Conservation (phyloP, 2,888 invertebrate species). For the Nephrotoma appendiculata region DNA sequence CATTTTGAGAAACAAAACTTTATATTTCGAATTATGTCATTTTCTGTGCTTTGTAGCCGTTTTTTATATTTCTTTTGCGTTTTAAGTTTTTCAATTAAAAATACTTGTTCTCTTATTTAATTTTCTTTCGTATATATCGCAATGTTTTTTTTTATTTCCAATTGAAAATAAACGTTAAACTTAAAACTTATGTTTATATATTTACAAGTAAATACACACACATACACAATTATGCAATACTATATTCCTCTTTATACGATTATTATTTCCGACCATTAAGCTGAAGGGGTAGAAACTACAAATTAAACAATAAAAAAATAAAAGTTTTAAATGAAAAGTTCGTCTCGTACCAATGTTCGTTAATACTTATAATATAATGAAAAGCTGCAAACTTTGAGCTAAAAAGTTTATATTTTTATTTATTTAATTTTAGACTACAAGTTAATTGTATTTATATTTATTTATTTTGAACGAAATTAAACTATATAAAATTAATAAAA, state of each 20-base stretch:
- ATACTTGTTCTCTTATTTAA: neutral
- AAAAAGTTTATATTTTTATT: neutral
- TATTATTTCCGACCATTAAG: neutral
- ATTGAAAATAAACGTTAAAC: neutral
- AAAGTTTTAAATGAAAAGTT: neutral
- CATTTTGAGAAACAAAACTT: neutral
- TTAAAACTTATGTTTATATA: neutral
- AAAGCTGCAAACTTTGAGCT: neutral
- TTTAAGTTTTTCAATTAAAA: neutral
- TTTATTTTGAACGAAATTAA: neutral
- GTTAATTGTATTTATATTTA: neutral
- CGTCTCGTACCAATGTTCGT: neutral
- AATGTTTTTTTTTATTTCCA: neutral
- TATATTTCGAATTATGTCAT: neutral
- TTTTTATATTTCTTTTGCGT: neutral
- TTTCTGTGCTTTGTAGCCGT: neutral
- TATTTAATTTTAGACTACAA: neutral
- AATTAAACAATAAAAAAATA: neutral
- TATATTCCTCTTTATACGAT: neutral
- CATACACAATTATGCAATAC: neutral
- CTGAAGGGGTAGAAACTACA: neutral
- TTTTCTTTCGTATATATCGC: neutral
- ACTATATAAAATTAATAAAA: neutral
- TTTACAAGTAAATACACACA: neutral
- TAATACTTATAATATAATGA: neutral